phyloP scores from a whole-genome alignment of 2,797 vertebrate genomes.

The Nyctibius grandis region DNA sequence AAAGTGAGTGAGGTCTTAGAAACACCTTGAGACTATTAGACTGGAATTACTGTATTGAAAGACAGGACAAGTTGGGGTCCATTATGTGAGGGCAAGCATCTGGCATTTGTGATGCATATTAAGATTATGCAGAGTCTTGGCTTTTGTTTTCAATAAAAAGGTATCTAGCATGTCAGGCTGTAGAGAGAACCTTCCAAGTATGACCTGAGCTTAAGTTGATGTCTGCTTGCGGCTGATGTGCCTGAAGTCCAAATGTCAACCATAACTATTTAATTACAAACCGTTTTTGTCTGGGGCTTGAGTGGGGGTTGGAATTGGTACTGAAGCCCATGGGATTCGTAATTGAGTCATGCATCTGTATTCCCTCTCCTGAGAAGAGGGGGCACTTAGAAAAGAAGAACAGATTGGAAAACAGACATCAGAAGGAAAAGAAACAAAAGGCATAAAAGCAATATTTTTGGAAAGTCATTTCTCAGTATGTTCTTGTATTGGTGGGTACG shows the following conservation, averaged over 20 bases:
- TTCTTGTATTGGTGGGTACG: background rate
- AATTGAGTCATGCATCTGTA: background rate
- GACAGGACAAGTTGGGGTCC: background rate
- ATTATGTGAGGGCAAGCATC: background rate
- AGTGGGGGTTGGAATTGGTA: background rate
- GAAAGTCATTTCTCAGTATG: background rate
- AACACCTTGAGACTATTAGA: conserved; percentile 10
- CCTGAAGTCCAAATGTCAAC: background rate
- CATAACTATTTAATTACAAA: background rate
- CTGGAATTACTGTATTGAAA: background rate
- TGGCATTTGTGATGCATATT: background rate
- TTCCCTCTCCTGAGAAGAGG: background rate
- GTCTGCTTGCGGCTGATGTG: background rate
- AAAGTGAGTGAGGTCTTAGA: background rate
- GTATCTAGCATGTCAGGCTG: background rate
- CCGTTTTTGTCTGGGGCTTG: background rate
- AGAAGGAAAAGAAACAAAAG: background rate
- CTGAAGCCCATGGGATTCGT: background rate
- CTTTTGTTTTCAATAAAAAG: background rate
- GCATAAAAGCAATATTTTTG: background rate
- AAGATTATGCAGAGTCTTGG: background rate
- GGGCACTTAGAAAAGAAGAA: background rate
- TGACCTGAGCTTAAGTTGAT: background rate
- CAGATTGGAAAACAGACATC: background rate
- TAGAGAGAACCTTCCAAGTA: background rate